Evolutionary conservation across 1,140 invertebrate genomes (phyloP).

Genomic region (Drosophila watanabei): DNA sequence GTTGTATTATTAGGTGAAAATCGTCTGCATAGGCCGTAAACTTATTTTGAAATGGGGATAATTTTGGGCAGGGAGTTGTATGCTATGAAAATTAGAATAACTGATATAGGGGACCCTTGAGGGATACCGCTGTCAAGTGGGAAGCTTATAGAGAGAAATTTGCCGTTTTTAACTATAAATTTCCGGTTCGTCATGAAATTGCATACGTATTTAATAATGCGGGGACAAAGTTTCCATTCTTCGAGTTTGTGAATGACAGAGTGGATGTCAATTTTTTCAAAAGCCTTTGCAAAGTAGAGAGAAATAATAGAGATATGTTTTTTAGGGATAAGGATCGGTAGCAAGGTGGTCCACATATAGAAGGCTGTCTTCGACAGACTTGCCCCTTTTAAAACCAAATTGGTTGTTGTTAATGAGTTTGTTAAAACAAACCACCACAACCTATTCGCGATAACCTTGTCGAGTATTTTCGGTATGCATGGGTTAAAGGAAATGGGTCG

Average conservation of each 20-base stretch:
- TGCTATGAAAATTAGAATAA: background rate
- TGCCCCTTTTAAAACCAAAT: too few relatives aligned
- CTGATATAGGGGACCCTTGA: too few relatives aligned
- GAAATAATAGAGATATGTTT: background rate
- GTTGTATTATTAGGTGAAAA: too few relatives aligned
- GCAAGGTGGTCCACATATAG: too few relatives aligned
- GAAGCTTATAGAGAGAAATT: background rate
- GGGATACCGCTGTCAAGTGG: too few relatives aligned
- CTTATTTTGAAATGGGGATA: too few relatives aligned
- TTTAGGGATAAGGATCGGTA: background rate
- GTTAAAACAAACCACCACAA: too few relatives aligned
- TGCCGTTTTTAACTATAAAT: background rate
- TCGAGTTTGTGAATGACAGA: background rate
- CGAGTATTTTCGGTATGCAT: background rate
- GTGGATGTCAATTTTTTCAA: background rate
- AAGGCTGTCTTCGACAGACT: too few relatives aligned
- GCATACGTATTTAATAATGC: background rate
- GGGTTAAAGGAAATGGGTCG: background rate
- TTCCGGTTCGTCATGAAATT: background rate
- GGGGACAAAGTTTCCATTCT: background rate
- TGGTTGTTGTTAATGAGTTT: too few relatives aligned
- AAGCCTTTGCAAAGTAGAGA: background rate
- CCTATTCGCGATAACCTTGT: too few relatives aligned
- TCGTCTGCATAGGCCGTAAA: too few relatives aligned
- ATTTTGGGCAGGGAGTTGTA: background rate